phyloP scores from a whole-genome alignment of 2,797 vertebrate genomes.

The Rhabdomys pumilio region DNA sequence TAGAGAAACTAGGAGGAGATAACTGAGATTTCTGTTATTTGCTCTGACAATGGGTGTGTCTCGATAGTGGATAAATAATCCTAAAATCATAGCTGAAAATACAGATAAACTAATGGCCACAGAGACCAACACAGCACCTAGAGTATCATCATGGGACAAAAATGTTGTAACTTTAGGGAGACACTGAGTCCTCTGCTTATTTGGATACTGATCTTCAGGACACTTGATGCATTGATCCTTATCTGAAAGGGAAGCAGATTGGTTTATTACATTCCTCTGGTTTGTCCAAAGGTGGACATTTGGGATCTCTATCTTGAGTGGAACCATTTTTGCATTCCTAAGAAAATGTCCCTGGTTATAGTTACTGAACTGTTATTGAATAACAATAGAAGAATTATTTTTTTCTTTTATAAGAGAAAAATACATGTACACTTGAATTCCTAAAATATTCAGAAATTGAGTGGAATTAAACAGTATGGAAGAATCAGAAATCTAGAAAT shows the following conservation, averaged over 20 bases:
- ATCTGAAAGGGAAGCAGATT: not conserved
- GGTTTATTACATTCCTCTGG: too few species aligned
- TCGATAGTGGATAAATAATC: not conserved
- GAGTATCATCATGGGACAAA: not conserved
- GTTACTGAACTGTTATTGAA: too few species aligned
- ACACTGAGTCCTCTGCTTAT: not conserved
- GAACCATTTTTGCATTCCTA: not conserved
- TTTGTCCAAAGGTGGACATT: too few species aligned
- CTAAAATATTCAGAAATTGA: not conserved
- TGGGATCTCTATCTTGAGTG: too few species aligned
- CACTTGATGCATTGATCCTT: not conserved
- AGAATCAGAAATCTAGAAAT: not conserved
- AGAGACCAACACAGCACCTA: too few species aligned
- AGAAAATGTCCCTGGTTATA: not conserved
- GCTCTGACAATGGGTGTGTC: not conserved
- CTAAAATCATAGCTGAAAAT: not conserved
- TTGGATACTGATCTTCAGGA: not conserved
- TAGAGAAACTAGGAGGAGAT: not conserved
- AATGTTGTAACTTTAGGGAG: not conserved
- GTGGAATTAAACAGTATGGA: not conserved
- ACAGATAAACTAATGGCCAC: not conserved
- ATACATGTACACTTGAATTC: not conserved
- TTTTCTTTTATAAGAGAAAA: not conserved
- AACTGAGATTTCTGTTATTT: conserved; percentile 33
- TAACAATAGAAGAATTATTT: not conserved